Percentiles rank a stretch among this genome's conserved stretches.
Conservation (phyloP, 2,113 vertebrate species). For the Podarcis raffonei region DNA sequence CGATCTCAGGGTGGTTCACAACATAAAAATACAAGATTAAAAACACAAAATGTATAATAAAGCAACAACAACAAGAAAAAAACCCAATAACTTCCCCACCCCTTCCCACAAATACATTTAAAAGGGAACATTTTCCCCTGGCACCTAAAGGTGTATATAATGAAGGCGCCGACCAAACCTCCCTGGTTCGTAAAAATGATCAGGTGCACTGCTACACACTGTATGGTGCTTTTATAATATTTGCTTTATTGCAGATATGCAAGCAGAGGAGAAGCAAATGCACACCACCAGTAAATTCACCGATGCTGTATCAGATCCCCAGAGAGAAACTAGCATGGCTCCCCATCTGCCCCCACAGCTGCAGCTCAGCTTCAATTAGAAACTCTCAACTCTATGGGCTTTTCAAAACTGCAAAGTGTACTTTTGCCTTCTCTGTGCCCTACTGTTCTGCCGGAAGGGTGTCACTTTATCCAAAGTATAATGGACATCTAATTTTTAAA, state of each 20-base stretch:
- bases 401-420: neutral
- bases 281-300: neutral
- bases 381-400: neutral
- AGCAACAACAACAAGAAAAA: no score
- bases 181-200: neutral
- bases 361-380: neutral
- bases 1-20: no score
- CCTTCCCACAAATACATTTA: no score
- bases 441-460: neutral
- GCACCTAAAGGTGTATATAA: no score
- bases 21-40: no score
- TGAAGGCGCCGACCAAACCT: no score
- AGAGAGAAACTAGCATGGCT: neutral
- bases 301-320: neutral
- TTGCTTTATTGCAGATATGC: neutral
- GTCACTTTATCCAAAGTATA: neutral
- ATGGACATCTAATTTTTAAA: neutral
- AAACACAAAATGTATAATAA: no score
- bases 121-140: no score
- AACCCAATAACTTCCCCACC: no score
- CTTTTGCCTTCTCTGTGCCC: neutral
- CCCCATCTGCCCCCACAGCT: neutral
- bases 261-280: neutral
- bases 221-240: neutral
- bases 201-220: no score